A percentile compares a stretch with the other conserved stretches of the same genome.
Evolutionary conservation across 1,140 invertebrate genomes (phyloP).

Genomic region (Drosophila guanche): DNA sequence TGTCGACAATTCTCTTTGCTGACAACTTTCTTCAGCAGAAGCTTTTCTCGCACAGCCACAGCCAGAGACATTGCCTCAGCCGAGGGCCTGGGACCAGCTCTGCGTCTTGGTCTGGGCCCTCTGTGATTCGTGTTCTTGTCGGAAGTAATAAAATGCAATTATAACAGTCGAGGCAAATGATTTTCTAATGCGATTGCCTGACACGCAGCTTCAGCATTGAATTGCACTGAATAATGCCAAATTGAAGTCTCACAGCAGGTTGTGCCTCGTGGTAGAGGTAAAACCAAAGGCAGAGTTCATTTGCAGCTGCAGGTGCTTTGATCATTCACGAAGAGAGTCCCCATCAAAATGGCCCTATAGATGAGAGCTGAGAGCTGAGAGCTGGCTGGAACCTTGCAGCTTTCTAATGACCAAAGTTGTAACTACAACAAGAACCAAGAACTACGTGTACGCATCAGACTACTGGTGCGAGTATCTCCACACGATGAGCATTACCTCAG

Average conservation of each 20-base stretch:
- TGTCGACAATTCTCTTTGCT: slow-evolving; percentile 33
- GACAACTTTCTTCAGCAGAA: slow-evolving; percentile 61
- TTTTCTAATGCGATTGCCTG: slow-evolving; percentile 66
- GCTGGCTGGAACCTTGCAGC: slow-evolving; percentile 35
- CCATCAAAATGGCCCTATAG: no score
- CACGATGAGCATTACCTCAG: slow-evolving; percentile 53
- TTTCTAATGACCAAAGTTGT: slow-evolving; percentile 57
- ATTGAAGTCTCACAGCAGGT: slow-evolving; percentile 48
- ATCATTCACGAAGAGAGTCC: slow-evolving; percentile 4
- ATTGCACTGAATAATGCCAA: slow-evolving; percentile 42
- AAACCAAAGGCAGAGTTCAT: neutral
- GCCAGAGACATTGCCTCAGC: no score
- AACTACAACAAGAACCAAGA: slow-evolving; percentile 23
- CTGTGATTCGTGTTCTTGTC: slow-evolving; percentile 26
- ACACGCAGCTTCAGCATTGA: slow-evolving; percentile 44
- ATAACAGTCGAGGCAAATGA: slow-evolving; percentile 46
- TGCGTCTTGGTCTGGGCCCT: slow-evolving; percentile 8
- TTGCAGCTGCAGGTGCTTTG: slow-evolving; percentile 46
- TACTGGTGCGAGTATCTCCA: neutral
- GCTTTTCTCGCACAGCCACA: slow-evolving; percentile 30
- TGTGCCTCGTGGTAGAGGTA: neutral
- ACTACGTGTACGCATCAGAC: slow-evolving; percentile 4
- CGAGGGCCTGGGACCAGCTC: slow-evolving; percentile 4
- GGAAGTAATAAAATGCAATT: slow-evolving; percentile 66
- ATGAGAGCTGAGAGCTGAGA: neutral